These are phyloP conservation scores for Xestobium rufovillosum DNA, from an alignment of 2,888 invertebrate genomes.

Conservation along the genomic window DNA sequence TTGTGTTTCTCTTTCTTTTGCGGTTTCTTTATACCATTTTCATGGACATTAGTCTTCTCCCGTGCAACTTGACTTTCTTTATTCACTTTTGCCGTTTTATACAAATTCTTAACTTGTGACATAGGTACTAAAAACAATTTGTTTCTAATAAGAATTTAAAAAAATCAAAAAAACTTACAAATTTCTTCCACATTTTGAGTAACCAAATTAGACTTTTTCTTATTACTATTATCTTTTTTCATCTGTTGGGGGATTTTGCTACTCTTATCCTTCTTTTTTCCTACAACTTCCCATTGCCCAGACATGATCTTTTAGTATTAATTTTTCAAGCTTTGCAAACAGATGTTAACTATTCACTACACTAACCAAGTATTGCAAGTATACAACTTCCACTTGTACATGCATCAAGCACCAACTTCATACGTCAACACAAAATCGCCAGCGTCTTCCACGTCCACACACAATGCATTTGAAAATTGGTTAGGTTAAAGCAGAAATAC, in stretches of 20 bases:
- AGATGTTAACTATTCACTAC: no score
- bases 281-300: conserved; percentile 66
- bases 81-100: conserved; percentile 55
- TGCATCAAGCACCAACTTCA: no score
- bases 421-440: no score
- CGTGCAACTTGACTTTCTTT: conserved; percentile 53
- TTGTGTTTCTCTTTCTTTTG: conserved; percentile 46
- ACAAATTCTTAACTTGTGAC: conserved; percentile 60
- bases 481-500: no score
- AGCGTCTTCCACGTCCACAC: no score
- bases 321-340: conserved; percentile 23
- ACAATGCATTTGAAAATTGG: no score
- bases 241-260: conserved; percentile 45
- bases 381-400: no score
- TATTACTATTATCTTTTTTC: conserved; percentile 45
- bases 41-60: conserved; percentile 40
- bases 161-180: conserved; percentile 49
- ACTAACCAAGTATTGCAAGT: no score
- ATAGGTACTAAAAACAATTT: no score
- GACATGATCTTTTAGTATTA: no score
- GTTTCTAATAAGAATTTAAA: conserved; percentile 46
- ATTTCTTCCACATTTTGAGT: conserved; percentile 65
- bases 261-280: conserved; percentile 55
- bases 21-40: conserved; percentile 30
- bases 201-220: conserved; percentile 41